Conservation (phyloP, 1,140 invertebrate genomes). For the Steinernema feltiae region DNA sequence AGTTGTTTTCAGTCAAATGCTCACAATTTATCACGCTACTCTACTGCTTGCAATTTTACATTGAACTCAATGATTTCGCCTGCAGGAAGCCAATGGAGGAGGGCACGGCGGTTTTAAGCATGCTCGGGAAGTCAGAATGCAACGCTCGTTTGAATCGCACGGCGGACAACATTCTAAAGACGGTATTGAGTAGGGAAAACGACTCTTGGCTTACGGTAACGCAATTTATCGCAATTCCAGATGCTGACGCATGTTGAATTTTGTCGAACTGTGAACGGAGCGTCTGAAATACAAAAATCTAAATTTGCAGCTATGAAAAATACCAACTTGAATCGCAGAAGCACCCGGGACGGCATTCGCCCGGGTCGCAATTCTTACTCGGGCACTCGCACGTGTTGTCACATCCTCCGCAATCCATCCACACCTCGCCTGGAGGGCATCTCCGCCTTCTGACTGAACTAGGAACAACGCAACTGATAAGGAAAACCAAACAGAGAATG, state of each 20-base stretch:
- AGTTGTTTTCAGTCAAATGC: no score
- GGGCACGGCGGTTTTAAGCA: background rate
- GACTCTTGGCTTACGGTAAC: background rate
- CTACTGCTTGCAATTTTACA: no score
- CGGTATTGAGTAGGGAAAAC: background rate
- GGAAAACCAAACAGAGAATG: background rate
- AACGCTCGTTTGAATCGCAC: background rate
- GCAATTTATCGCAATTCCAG: background rate
- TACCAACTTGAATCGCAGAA: background rate
- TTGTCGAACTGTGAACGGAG: background rate
- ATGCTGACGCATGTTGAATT: background rate
- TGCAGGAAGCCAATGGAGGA: no score
- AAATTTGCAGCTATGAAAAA: background rate
- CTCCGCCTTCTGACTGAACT: background rate
- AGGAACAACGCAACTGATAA: background rate
- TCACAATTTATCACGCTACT: no score
- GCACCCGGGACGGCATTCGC: background rate
- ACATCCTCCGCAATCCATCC: background rate
- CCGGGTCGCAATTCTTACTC: background rate
- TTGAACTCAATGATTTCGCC: no score
- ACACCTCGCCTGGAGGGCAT: background rate
- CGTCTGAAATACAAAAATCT: background rate
- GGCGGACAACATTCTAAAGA: background rate
- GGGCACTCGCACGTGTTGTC: conserved; percentile 4
- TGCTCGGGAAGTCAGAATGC: background rate